Base-by-base conservation (phyloP, 2,888 invertebrate species). In the Callosobruchus maculatus region DNA sequence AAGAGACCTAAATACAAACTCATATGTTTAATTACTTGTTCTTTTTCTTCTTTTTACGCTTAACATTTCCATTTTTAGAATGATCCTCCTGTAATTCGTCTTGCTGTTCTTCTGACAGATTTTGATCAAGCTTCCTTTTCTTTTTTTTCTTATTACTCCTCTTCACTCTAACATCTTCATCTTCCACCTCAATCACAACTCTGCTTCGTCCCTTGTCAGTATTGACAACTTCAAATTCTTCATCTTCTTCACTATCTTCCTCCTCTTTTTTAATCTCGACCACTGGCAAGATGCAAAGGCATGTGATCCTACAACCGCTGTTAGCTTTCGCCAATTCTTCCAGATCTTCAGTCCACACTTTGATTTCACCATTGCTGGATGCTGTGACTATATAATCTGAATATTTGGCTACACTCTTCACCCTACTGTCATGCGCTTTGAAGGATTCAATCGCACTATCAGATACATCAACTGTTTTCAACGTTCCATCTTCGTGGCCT, bases 301-400 rank as follows among this genome's bases (percentile, higher is more conserved):
- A 94, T 20, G 94, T 94, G 20, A 95, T 91, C 81, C 95, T 89
- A 83, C 93, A 93, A 3, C 91, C 91, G 71, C 92, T 90, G 84
- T 90, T 91, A n/a, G 89, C 87, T 74, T 88, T 88, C 67, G 91
- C 89, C 77, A 93, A 85, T 84, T 92, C 89, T 81, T 86, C 82
- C 82, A 92, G 81, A 80, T 85, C 73, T 80, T 81, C 79, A 76
- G 85, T 88, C 94, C 94, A 96, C 0, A 95, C 86, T 87, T 94
- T 94, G 70, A 96, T 88, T 83, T 93, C 92, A 0, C 97, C 97
- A 76, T 91, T 90, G 87, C 96, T 96, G 5, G 94, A 93, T 21
- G 92, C 93, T 49, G 94, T 92, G 72, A 92, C 91, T 22, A 95
- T 83, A 80, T 88, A 89, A 72, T 90, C 85, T 71, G 91, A 89